Evolutionary conservation across 2,888 invertebrate species (phyloP).

Genomic region (Thelaira solivaga): DNA sequence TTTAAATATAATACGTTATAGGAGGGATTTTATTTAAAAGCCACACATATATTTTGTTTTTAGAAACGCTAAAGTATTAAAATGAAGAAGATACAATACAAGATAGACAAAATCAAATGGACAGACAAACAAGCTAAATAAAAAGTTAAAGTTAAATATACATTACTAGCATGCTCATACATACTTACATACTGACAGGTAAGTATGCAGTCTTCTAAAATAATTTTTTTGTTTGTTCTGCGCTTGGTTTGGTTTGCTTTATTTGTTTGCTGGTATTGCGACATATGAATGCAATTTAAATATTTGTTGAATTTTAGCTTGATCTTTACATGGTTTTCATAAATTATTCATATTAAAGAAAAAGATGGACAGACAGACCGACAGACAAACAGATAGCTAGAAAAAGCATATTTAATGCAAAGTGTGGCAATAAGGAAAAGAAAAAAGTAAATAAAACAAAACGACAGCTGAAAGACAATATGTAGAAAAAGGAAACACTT

Average conservation of each 20-base stretch:
- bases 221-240: constrained; percentile 10
- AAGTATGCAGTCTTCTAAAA: not conserved
- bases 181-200: too few species aligned
- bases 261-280: constrained; percentile 32
- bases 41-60: constrained; percentile 56
- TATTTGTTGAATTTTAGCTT: constrained; percentile 49
- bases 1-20: constrained; percentile 47
- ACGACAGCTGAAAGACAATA: constrained; percentile 48
- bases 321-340: constrained; percentile 60
- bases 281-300: constrained; percentile 61
- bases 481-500: constrained; percentile 9
- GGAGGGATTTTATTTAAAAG: constrained; percentile 53
- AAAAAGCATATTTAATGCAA: constrained; percentile 30
- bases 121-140: not conserved
- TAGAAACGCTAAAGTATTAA: constrained; percentile 46
- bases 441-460: too few species aligned
- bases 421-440: constrained; percentile 9
- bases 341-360: constrained; percentile 59
- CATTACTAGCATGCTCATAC: constrained; percentile 6
- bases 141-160: not conserved
- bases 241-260: not conserved
- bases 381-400: not conserved
- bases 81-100: constrained; percentile 54
- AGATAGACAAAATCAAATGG: constrained; percentile 38
- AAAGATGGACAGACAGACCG: too few species aligned